These are phyloP conservation scores for Abrostola triplasia DNA, from an alignment of 2,888 invertebrate genomes.

Conservation along the genomic window DNA sequence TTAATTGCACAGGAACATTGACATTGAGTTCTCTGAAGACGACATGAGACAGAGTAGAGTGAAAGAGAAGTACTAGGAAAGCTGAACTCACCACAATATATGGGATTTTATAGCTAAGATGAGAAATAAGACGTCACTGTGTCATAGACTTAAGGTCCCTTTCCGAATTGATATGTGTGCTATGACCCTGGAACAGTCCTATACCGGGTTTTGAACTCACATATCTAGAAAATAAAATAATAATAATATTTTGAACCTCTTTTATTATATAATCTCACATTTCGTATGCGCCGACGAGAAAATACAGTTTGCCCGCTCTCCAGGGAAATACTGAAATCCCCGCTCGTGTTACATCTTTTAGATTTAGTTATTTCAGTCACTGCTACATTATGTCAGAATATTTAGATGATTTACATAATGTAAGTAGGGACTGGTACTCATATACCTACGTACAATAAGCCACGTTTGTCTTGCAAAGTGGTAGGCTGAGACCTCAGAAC, in stretches of 20 bases:
- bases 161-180: too few relatives aligned
- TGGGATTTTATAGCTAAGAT: too few relatives aligned
- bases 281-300: constrained; percentile 5
- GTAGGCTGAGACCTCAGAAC: not conserved
- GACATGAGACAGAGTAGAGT: too few relatives aligned
- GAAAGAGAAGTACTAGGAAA: too few relatives aligned
- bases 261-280: constrained; percentile 1
- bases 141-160: too few relatives aligned
- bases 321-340: constrained; percentile 33
- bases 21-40: too few relatives aligned
- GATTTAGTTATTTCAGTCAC: constrained; percentile 1
- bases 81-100: too few relatives aligned
- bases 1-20: too few relatives aligned
- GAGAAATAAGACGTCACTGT: too few relatives aligned
- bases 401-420: not conserved
- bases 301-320: constrained; percentile 16
- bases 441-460: too few relatives aligned
- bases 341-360: constrained; percentile 6
- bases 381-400: not conserved
- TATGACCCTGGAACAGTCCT: too few relatives aligned
- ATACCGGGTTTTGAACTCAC: too few relatives aligned
- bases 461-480: not conserved
- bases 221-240: not conserved
- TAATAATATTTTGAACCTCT: not conserved
- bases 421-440: not conserved